Base-by-base conservation (phyloP, 2,888 invertebrate genomes). In the Orthosia cruda region DNA sequence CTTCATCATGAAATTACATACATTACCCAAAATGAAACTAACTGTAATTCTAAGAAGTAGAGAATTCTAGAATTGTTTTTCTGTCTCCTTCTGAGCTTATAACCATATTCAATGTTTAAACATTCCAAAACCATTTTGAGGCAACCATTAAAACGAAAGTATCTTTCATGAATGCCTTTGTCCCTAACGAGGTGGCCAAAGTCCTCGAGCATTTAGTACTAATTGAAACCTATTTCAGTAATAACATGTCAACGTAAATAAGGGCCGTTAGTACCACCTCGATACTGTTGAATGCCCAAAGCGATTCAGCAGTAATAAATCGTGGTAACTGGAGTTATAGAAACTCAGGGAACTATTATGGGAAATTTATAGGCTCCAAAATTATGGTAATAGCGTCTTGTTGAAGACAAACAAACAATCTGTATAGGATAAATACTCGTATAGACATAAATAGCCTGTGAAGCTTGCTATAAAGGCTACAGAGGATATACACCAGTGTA, bases 181-280 rank as follows among this genome's bases (percentile, higher is more conserved):
- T 80, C 69, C 40, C 52, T 74, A 82, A 77, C 75, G 49, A 82
- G 74, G 54, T 73, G 59, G 59, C 74, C 65, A 73, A 81, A 64
- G 76, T 77, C 70, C 62, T 71, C 70, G 57, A 84, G 47, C 67
- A 79, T 81, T 86, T 71, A 77, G 68, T 69, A 68, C 81, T 87
- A 87, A 86, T 86, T 87, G 87, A 86, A 85, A 86, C 83, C 81
- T 85, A 85, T 86, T 77, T 74, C 76, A 81, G 73, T 74, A 67
- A 85, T 76, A 84, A 77, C 61, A 66, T 74, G 79, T 83, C 81
- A 77, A 73, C 79, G 77, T 85, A 87, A 87, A 86, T 85, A 85
- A 84, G 72, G 72, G 40, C 74, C 58, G 69, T 87, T 87, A 78
- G 70, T 58, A 77, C 76, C 69, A 84, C 80, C 77, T 79, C 77